Base-by-base conservation (phyloP, 2,113 vertebrate species). In the Oxygymnocypris stewartii region DNA sequence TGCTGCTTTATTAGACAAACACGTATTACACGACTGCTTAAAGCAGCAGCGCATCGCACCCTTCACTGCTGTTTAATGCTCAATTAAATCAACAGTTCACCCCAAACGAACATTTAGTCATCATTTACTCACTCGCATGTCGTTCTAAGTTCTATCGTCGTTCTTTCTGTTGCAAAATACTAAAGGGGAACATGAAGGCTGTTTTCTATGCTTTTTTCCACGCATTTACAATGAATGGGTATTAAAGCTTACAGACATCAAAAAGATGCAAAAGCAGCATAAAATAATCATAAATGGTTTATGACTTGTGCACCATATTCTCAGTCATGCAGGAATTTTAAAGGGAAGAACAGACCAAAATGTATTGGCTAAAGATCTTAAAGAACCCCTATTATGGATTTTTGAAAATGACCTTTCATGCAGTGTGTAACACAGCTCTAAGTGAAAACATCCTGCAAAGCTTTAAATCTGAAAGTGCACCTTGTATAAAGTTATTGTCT, bases 1-100 rank as follows among this genome's bases (percentile, higher is more conserved):
- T 28, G 59, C 79, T 65, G 63, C 63, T 65, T 65, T 65, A 65
- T 65, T 65, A 65, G 47, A 78, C 75, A 77, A 47, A 51, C 75
- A 47, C 28, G 13, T 35, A 54, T 54, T 77, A 77, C 75, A 51
- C 13, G 75, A 77, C 67, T 23, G 69, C 69, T 73, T 73, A 73
- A 73, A 73, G 18, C 69, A 73, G 9, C 6, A 18, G 73, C 2
- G 12, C 74, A 47, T 37, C 31, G 42, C 12, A 57, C 35, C 20
- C n/a, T 80, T 63, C 37, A 28, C 37, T 40, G 20, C 54, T 16
- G 31, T 61, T 80, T 40, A 80, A 40, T 40, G 78, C 78, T 61
- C 40, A 42, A 57, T 57, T 37, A 79, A 79, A 37, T 54, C 31
- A 44, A 28, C 14, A 13, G 74, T 76, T 76, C 74, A 49, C 40